These are phyloP conservation scores for Ceratothoa steindachneri DNA, from an alignment of 2,888 invertebrate species.

Conservation along the genomic window DNA sequence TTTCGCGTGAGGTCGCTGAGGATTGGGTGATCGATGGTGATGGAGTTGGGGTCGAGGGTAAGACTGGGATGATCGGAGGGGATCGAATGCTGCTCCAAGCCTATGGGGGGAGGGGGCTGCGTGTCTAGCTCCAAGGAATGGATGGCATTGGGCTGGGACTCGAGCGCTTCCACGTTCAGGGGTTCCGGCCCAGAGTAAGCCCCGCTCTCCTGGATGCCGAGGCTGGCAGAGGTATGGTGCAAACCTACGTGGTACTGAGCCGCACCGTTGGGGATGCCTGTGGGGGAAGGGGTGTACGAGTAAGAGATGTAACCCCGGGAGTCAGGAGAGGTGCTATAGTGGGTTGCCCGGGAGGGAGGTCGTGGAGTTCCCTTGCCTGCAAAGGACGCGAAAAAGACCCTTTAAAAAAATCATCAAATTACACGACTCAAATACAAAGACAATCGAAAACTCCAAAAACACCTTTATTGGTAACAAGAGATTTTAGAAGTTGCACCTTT, in stretches of 20 bases:
- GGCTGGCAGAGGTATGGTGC: slow-evolving; percentile 23
- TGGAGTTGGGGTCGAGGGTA: slow-evolving; percentile 43
- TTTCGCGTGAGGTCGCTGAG: slow-evolving; percentile 32
- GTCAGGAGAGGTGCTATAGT: slow-evolving; percentile 42
- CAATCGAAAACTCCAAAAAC: no score
- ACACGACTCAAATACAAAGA: no score
- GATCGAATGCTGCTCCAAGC: slow-evolving; percentile 42
- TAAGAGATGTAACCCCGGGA: slow-evolving; percentile 30
- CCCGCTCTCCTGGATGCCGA: slow-evolving; percentile 33
- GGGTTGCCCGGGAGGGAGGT: slow-evolving; percentile 41
- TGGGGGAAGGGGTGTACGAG: slow-evolving; percentile 46
- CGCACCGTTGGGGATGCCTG: slow-evolving; percentile 42
- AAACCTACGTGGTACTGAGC: slow-evolving; percentile 41
- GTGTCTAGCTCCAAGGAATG: slow-evolving; percentile 41
- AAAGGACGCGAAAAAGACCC: no score
- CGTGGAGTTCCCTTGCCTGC: slow-evolving; percentile 39
- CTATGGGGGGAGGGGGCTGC: slow-evolving; percentile 31
- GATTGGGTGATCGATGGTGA: slow-evolving; percentile 44
- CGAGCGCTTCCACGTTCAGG: not conserved
- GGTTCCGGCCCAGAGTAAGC: not conserved
- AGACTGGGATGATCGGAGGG: slow-evolving; percentile 44
- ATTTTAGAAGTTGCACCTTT: no score
- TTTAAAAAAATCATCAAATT: no score
- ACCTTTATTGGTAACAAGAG: no score
- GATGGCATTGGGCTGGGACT: slow-evolving; percentile 11